phyloP scores from a whole-genome alignment of 2,797 vertebrate genomes.

The Nannoperca obscura region DNA sequence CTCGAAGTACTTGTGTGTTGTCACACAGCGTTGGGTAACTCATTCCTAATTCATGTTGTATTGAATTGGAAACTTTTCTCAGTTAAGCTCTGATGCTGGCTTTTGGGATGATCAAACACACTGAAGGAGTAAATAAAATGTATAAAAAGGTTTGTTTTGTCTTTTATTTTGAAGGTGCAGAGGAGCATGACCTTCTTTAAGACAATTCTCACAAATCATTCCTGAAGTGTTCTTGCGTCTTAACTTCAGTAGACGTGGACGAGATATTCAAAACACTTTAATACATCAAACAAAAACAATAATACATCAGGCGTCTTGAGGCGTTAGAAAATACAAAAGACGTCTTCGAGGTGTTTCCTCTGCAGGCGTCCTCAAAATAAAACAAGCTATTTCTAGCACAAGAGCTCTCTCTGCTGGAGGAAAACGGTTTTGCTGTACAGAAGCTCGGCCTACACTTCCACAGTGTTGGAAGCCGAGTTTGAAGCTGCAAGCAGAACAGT shows the following conservation, averaged over 20 bases:
- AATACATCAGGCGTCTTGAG: slow-evolving; percentile 69
- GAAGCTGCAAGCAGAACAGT: slow-evolving; percentile 57
- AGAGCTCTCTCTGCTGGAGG: slow-evolving; percentile 75
- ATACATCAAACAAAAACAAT: slow-evolving; percentile 79
- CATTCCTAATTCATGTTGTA: slow-evolving; percentile 70
- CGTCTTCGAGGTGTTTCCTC: slow-evolving; percentile 30
- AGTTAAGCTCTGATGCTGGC: slow-evolving; percentile 58
- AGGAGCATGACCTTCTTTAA: background rate
- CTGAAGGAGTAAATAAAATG: slow-evolving; percentile 80
- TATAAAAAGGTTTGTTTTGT: slow-evolving; percentile 55
- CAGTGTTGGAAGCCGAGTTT: slow-evolving; percentile 20
- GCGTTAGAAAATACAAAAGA: slow-evolving; percentile 68
- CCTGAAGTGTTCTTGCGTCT: background rate
- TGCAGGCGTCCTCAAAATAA: slow-evolving; percentile 26
- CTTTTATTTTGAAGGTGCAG: slow-evolving; percentile 27
- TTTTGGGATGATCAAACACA: slow-evolving; percentile 70
- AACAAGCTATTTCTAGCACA: slow-evolving; percentile 63
- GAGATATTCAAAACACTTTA: slow-evolving; percentile 80
- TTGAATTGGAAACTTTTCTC: slow-evolving; percentile 66
- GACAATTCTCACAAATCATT: background rate
- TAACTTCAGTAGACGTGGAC: slow-evolving; percentile 2
- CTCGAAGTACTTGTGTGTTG: slow-evolving; percentile 66
- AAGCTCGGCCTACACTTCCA: slow-evolving; percentile 34
- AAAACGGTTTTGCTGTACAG: slow-evolving; percentile 43
- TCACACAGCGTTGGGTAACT: slow-evolving; percentile 52